Conservation (phyloP, 2,888 invertebrate genomes). For the Harpalus rubripes region DNA sequence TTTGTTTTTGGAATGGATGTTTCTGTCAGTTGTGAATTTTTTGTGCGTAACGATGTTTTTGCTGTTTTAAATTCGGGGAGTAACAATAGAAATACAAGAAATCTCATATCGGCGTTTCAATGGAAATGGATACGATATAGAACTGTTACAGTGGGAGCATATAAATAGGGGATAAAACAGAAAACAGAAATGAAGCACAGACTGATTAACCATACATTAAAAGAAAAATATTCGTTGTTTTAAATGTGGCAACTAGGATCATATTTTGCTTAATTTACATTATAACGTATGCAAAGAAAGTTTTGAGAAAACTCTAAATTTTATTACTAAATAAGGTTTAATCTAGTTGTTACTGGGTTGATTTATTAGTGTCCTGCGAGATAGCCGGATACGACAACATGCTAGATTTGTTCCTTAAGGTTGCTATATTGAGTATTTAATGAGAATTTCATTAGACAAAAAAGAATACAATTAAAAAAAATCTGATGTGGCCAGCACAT, state of each 20-base stretch:
- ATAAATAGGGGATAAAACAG: background rate
- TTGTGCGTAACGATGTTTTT: background rate
- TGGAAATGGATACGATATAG: constrained; percentile 1
- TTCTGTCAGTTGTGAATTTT: background rate
- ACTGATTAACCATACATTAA: background rate
- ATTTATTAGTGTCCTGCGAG: too few species aligned
- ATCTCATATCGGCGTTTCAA: background rate
- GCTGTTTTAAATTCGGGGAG: background rate
- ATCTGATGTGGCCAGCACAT: too few species aligned
- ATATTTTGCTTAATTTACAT: too few species aligned
- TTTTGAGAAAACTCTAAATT: too few species aligned
- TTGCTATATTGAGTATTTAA: too few species aligned
- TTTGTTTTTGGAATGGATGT: constrained; percentile 2
- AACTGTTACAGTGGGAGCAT: background rate
- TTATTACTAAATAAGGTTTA: too few species aligned
- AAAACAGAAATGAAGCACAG: background rate
- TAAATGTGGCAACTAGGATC: background rate
- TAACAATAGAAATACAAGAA: background rate
- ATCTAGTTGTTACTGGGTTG: too few species aligned
- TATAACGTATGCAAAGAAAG: too few species aligned
- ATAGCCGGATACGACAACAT: too few species aligned
- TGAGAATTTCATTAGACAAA: too few species aligned
- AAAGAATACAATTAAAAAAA: too few species aligned
- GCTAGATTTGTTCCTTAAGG: too few species aligned
- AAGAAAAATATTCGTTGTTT: background rate